These are phyloP conservation scores for Struthidea cinerea DNA, from an alignment of 2,113 vertebrate genomes.

Conservation along the genomic window DNA sequence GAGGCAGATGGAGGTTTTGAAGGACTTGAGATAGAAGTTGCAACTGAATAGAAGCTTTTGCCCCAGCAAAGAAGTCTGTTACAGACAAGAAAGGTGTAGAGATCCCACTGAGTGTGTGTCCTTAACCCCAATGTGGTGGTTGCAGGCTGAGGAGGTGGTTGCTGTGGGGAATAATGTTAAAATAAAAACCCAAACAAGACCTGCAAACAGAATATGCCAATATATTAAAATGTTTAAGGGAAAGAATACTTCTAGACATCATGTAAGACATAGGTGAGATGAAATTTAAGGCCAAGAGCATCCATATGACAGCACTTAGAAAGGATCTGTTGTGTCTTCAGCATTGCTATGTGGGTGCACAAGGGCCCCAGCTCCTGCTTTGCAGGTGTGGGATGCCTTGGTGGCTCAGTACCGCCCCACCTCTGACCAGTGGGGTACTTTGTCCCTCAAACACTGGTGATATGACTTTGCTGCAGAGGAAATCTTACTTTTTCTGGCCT, in stretches of 20 bases:
- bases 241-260: neutral
- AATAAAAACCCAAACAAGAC: neutral
- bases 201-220: neutral
- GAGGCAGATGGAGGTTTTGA: neutral
- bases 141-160: neutral
- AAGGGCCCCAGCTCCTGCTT: neutral
- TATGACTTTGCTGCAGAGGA: neutral
- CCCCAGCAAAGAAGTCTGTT: neutral
- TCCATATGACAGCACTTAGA: neutral
- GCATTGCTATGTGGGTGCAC: neutral
- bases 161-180: neutral
- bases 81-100: neutral
- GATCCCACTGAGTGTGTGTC: neutral
- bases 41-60: neutral
- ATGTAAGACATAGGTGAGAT: neutral
- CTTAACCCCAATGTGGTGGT: rapidly evolving
- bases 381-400: rapidly evolving
- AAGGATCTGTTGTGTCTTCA: neutral
- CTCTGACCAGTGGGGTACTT: neutral
- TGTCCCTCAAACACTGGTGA: neutral
- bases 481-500: neutral
- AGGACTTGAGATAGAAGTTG: neutral
- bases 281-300: neutral
- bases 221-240: neutral
- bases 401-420: neutral